These are phyloP conservation scores for Lepidurus packardi DNA, from an alignment of 1,140 invertebrate species.

Conservation along the genomic window DNA sequence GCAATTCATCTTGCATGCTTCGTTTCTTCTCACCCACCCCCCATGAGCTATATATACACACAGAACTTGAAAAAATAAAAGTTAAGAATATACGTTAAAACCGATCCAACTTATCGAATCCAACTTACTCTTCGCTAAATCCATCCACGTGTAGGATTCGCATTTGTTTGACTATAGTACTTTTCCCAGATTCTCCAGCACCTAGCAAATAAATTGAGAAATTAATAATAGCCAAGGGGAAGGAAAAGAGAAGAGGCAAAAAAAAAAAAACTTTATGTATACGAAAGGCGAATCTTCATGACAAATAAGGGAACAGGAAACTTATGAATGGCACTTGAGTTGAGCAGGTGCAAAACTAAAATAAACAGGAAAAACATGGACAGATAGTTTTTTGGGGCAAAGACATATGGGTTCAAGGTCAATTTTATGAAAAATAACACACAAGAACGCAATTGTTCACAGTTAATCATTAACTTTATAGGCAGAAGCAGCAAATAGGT, in stretches of 20 bases:
- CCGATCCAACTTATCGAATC: too few relatives aligned
- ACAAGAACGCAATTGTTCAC: too few relatives aligned
- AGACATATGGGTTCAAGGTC: neutral
- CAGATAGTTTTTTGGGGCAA: neutral
- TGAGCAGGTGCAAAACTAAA: constrained; percentile 23
- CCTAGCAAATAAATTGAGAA: constrained; percentile 50
- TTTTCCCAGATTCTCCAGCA: constrained; percentile 97
- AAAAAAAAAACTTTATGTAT: neutral
- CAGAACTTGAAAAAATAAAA: neutral
- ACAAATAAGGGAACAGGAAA: neutral
- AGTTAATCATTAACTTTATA: too few relatives aligned
- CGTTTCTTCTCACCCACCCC: neutral
- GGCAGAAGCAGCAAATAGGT: too few relatives aligned
- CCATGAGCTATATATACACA: neutral
- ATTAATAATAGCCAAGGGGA: constrained; percentile 34
- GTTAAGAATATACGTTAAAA: too few relatives aligned
- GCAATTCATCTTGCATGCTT: neutral
- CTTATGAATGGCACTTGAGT: neutral
- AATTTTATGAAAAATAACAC: neutral
- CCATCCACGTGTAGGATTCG: constrained; percentile 98
- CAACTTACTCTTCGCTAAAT: constrained; percentile 81
- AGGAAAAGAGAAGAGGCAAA: neutral
- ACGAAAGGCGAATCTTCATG: neutral
- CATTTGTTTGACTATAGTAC: constrained; percentile 99
- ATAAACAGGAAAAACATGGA: neutral